Evolutionary conservation across 2,888 invertebrate genomes (phyloP), one percentile per base, ranked within the genome.

Genomic region (Aleiodes leptofemur): DNA sequence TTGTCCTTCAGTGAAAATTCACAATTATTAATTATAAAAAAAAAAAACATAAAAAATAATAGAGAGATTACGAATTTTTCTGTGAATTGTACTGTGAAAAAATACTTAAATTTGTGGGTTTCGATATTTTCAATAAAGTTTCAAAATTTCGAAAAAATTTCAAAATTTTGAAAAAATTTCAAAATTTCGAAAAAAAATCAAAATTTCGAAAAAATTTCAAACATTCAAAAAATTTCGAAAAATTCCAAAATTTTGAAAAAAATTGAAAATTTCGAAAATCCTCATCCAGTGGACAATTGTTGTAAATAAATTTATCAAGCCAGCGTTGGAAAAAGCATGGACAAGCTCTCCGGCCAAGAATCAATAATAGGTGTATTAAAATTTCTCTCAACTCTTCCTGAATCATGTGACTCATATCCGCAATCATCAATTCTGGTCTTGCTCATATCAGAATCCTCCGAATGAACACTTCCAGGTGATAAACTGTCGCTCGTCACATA

Each of bases 271-370:
- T 53, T 9, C 9, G 13, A 53, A 8, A 7, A 53, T 53, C n/a
- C n/a, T 3, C 6, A 53, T 6, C 5, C 8, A 14, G 0, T 53
- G 23, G 51, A 51, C 29, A 68, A 31, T 50, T 23, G 16, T 38
- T 43, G 14, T n/a, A 1, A 5, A n/a, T 14, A 13, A 64, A 68
- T 53, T 68, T 43, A 59, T 76, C 69, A 76, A 43, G 61, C 76
- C 84, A 96, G 90, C 78, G 92, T 93, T 51, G 96, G 95, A 90
- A 96, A 96, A 82, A 96, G 90, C 90, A 95, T 95, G 77, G 94
- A 93, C 83, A 95, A 93, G 82, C 94, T 94, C 85, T 93, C 93
- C 85, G 94, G 94, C 94, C 95, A 95, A 84, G 94, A 91, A 86
- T 95, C 94, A 4, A 88, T 86, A 85, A 94, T 90, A 78, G 91